These are phyloP conservation scores for Horisme vitalbata DNA, from an alignment of 2,888 invertebrate species.

Conservation along the genomic window DNA sequence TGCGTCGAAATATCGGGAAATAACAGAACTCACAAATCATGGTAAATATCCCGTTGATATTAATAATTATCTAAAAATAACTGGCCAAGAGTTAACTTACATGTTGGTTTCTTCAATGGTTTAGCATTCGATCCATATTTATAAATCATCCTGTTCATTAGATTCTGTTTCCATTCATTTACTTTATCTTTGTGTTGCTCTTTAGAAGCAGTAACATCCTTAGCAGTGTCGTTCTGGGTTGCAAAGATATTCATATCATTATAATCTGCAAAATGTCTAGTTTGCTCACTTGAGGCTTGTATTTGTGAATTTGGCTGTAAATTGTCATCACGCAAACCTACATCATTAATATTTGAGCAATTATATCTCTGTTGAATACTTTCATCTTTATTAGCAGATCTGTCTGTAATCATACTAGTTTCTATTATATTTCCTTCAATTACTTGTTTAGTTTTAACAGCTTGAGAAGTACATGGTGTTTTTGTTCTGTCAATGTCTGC, in stretches of 20 bases:
- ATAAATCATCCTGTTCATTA: conserved; percentile 10
- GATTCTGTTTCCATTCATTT: conserved; percentile 6
- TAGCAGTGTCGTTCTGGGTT: neutral
- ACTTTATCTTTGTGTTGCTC: neutral
- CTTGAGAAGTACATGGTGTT: neutral
- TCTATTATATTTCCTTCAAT: neutral
- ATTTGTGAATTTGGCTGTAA: neutral
- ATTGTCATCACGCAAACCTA: neutral
- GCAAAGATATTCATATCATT: conserved; percentile 7
- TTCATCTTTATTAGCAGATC: neutral
- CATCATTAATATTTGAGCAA: neutral
- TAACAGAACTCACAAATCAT: too few relatives aligned
- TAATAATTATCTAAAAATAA: too few relatives aligned
- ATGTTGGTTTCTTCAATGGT: neutral
- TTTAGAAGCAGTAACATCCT: neutral
- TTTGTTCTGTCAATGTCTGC: neutral
- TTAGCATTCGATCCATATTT: conserved; percentile 4
- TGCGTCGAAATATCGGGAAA: too few relatives aligned
- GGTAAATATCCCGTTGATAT: too few relatives aligned
- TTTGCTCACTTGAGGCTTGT: neutral
- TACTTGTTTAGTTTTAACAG: neutral
- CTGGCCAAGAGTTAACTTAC: neutral
- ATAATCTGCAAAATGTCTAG: conserved; percentile 5
- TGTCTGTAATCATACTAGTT: too few relatives aligned
- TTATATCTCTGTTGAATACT: neutral